A percentile compares a stretch with the other conserved stretches of the same genome.
These are phyloP conservation scores for Porites rus DNA, from an alignment of 92 coral and sea anemone species.

Conservation along the genomic window DNA sequence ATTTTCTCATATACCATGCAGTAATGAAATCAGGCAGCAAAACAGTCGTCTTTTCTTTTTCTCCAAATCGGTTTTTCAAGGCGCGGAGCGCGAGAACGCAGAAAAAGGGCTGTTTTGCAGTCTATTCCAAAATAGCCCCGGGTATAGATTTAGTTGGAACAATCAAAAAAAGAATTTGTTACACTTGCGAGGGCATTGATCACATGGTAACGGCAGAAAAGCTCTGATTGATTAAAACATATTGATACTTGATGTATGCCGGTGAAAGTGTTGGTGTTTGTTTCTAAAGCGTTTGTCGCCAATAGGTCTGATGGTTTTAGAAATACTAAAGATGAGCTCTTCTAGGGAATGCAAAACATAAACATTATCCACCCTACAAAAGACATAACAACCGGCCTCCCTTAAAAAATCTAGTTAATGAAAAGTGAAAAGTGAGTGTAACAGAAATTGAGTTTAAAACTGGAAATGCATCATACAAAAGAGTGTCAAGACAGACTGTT, in stretches of 20 bases:
- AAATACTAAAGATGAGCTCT: background rate
- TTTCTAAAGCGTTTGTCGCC: slow-evolving; percentile 11
- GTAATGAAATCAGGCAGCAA: background rate
- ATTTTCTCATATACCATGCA: background rate
- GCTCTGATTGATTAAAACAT: slow-evolving; percentile 16
- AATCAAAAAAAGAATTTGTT: background rate
- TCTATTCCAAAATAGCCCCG: too few species aligned
- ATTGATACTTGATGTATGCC: background rate
- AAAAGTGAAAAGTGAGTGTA: background rate
- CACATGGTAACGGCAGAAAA: background rate
- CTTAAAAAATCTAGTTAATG: background rate
- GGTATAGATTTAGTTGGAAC: background rate
- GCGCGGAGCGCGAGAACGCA: too few species aligned
- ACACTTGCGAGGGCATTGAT: background rate
- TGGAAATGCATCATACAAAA: too few species aligned
- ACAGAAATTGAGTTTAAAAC: background rate
- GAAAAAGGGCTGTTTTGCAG: background rate
- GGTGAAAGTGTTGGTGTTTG: slow-evolving; percentile 6
- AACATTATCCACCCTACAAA: background rate
- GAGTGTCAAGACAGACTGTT: too few species aligned
- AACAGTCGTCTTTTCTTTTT: too few species aligned
- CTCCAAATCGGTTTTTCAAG: too few species aligned
- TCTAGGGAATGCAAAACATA: background rate
- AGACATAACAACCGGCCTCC: slow-evolving; percentile 23
- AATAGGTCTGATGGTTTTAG: slow-evolving; percentile 1